These are phyloP conservation scores for Pachyramphus minor DNA, from an alignment of 2,113 vertebrate species.

Conservation along the genomic window DNA sequence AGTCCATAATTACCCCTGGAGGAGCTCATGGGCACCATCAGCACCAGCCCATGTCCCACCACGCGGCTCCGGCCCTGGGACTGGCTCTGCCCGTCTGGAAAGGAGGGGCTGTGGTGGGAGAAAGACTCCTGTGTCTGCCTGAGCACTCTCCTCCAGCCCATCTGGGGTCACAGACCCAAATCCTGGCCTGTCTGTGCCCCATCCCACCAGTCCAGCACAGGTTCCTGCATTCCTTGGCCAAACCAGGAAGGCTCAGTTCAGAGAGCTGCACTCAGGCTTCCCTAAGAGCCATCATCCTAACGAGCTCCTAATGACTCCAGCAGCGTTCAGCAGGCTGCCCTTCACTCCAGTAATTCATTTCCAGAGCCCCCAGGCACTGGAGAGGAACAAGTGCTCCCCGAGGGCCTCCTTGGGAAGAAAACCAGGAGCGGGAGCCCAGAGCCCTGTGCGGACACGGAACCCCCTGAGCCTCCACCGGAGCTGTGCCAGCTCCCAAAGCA, in stretches of 20 bases:
- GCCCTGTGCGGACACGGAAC: accelerated
- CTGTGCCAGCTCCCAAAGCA: background rate
- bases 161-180: background rate
- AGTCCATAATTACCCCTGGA: constrained; percentile 31
- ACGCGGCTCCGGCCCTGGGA: background rate
- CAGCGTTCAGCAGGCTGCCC: background rate
- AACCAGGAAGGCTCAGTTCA: background rate
- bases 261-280: background rate
- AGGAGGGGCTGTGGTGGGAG: accelerated
- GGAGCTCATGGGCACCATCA: background rate
- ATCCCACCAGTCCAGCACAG: background rate
- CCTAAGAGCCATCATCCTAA: accelerated
- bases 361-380: background rate
- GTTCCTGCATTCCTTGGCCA: accelerated
- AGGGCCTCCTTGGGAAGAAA: background rate
- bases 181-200: background rate
- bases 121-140: background rate
- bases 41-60: background rate
- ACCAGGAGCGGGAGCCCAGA: accelerated
- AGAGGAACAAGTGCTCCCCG: background rate
- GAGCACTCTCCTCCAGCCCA: background rate
- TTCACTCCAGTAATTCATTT: background rate
- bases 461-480: accelerated
- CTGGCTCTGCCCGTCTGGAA: accelerated
- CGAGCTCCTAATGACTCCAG: background rate